Conservation (phyloP, 2,888 invertebrate species). For the Hemithea aestivaria region DNA sequence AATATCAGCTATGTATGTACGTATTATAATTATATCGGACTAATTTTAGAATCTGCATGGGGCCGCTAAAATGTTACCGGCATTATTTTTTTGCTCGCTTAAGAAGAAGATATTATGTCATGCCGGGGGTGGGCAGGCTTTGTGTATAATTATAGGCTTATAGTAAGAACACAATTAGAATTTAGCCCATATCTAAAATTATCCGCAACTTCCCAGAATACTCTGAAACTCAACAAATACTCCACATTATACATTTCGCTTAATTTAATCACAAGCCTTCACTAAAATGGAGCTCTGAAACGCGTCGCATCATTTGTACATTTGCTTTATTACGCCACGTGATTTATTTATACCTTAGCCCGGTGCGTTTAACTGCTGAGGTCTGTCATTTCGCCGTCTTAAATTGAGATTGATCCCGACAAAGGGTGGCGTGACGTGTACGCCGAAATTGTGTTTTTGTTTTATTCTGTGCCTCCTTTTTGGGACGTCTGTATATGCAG, state of each 20-base stretch:
- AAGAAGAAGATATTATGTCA: too few species aligned
- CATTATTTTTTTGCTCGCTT: too few species aligned
- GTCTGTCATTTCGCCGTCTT: constrained; percentile 74
- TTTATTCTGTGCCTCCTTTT: constrained; percentile 43
- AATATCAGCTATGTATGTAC: too few species aligned
- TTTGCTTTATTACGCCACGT: constrained; percentile 70
- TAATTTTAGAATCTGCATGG: too few species aligned
- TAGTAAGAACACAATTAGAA: too few species aligned
- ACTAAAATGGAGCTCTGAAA: constrained; percentile 21
- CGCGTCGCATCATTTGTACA: constrained; percentile 58
- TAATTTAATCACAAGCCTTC: constrained; percentile 8
- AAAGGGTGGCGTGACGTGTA: constrained; percentile 52
- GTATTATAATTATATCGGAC: too few species aligned
- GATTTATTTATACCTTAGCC: constrained; percentile 74
- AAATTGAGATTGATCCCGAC: constrained; percentile 76
- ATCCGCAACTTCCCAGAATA: too few species aligned
- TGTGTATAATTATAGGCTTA: too few species aligned
- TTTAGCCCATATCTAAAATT: too few species aligned
- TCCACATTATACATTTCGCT: not conserved
- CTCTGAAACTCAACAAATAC: too few species aligned
- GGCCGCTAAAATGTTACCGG: too few species aligned
- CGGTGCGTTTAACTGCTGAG: constrained; percentile 76
- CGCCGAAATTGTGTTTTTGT: constrained; percentile 55
- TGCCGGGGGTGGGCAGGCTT: too few species aligned
- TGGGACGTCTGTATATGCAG: constrained; percentile 37